These are phyloP conservation scores for Pissodes strobi DNA, from an alignment of 1,140 invertebrate species.

Conservation along the genomic window DNA sequence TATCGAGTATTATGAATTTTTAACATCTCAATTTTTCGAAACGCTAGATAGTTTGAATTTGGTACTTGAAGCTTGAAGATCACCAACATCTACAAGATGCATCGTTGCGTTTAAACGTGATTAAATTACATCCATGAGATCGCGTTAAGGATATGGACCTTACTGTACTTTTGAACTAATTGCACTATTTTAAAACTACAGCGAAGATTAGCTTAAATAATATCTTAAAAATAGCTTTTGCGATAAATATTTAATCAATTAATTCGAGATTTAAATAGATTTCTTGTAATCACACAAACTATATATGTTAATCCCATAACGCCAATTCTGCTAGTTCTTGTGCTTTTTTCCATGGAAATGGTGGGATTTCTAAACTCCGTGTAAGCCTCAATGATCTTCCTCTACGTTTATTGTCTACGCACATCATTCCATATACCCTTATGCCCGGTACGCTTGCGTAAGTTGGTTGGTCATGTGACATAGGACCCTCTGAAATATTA, in stretches of 20 bases:
- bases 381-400: conserved; percentile 59
- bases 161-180: conserved; percentile 19
- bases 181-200: conserved; percentile 11
- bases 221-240: conserved; percentile 2
- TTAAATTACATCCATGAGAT: conserved; percentile 15
- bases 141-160: conserved; percentile 20
- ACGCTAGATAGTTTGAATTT: no score
- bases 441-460: conserved; percentile 92
- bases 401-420: conserved; percentile 64
- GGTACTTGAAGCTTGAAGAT: background rate
- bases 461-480: conserved; percentile 90
- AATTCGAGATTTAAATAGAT: conserved; percentile 17
- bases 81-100: background rate
- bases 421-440: conserved; percentile 92
- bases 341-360: conserved; percentile 75
- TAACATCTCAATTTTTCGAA: no score
- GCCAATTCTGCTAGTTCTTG: conserved; percentile 65
- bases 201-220: conserved; percentile 11
- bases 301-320: conserved; percentile 61
- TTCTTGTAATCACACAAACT: conserved; percentile 26
- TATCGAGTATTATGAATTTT: no score
- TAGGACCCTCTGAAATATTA: conserved; percentile 82
- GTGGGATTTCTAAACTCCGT: conserved; percentile 60
- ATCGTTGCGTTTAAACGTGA: background rate
- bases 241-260: conserved; percentile 22